phyloP scores from a whole-genome alignment of 2,113 vertebrate species.

The Physeter macrocephalus region DNA sequence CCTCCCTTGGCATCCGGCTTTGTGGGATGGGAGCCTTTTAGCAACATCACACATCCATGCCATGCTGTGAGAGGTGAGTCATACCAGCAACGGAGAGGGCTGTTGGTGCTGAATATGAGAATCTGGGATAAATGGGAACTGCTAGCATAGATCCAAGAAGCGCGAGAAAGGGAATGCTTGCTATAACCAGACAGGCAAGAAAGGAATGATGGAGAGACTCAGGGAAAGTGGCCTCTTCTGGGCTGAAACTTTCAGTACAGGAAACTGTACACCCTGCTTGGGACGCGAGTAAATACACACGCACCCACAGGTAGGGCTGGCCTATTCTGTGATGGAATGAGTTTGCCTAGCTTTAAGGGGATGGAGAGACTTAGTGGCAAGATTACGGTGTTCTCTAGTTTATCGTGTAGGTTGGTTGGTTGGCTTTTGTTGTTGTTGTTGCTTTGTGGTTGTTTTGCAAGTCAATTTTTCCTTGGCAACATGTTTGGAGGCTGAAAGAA shows the following conservation, averaged over 20 bases:
- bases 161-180: neutral
- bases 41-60: neutral
- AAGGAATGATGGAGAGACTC: neutral
- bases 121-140: neutral
- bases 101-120: accelerated
- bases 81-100: neutral
- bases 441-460: neutral
- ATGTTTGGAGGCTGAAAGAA: neutral
- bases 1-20: neutral
- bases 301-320: accelerated
- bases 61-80: neutral
- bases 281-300: neutral
- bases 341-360: neutral
- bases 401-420: neutral
- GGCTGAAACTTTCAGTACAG: neutral
- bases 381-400: neutral
- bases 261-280: neutral
- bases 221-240: neutral
- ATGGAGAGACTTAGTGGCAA: neutral
- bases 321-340: neutral
- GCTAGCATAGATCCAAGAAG: neutral
- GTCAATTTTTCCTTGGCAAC: neutral
- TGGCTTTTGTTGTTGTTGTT: neutral
- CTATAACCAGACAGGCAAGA: too few relatives aligned
- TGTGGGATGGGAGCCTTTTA: neutral